Percentiles rank a stretch among this genome's conserved stretches.
Evolutionary conservation across 2,888 invertebrate species (phyloP).

Genomic region (Dusona sp.): DNA sequence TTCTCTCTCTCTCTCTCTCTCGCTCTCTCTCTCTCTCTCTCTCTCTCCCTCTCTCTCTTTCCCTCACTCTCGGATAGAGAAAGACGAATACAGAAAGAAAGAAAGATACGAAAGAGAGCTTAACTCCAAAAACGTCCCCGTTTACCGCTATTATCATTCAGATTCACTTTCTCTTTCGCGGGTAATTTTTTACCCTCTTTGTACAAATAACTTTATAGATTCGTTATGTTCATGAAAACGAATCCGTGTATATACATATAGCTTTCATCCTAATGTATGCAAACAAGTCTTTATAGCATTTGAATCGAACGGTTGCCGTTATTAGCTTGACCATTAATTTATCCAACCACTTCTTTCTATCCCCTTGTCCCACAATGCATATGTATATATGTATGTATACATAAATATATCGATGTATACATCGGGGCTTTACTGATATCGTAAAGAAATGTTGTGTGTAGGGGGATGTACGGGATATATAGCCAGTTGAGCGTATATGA

Average conservation of each 20-base stretch:
- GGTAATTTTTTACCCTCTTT: slow-evolving; percentile 22
- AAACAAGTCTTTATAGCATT: slow-evolving; percentile 62
- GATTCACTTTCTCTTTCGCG: slow-evolving; percentile 12
- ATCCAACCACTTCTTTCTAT: slow-evolving; percentile 60
- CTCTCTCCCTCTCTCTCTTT: too few relatives aligned
- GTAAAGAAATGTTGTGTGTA: slow-evolving; percentile 59
- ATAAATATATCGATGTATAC: slow-evolving; percentile 25
- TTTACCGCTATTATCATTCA: slow-evolving; percentile 68
- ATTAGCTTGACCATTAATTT: slow-evolving; percentile 67
- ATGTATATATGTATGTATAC: background rate
- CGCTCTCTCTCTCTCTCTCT: too few relatives aligned
- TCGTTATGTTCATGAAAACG: slow-evolving; percentile 57
- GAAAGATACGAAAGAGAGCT: too few relatives aligned
- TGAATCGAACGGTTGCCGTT: slow-evolving; percentile 68
- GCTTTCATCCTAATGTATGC: background rate
- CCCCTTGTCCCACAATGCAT: slow-evolving; percentile 35
- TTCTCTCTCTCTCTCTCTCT: too few relatives aligned
- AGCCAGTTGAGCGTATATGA: slow-evolving; percentile 32
- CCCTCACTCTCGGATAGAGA: too few relatives aligned
- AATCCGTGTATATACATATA: slow-evolving; percentile 10
- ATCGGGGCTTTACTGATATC: slow-evolving; percentile 18
- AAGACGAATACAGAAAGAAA: too few relatives aligned
- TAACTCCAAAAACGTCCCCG: slow-evolving; percentile 67
- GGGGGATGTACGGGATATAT: slow-evolving; percentile 23
- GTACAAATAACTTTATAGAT: slow-evolving; percentile 64